These are phyloP conservation scores for Hypothenemus hampei DNA, from an alignment of 1,140 invertebrate genomes.

Conservation along the genomic window DNA sequence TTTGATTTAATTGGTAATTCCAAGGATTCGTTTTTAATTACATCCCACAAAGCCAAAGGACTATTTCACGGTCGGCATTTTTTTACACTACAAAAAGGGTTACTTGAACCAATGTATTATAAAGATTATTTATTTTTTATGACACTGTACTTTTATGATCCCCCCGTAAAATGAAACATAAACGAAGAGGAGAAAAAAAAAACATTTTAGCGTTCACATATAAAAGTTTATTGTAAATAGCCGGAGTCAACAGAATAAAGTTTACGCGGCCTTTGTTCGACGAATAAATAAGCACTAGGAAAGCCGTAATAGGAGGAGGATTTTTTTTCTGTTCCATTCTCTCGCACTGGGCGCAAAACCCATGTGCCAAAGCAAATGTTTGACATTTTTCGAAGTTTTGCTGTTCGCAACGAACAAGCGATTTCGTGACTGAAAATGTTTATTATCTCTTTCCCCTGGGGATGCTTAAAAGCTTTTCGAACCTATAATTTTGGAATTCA, in stretches of 20 bases:
- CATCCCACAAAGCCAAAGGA: too few species aligned
- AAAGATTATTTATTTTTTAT: conserved; percentile 12
- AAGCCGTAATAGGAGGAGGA: too few species aligned
- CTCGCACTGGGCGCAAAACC: conserved; percentile 4
- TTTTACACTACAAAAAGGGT: neutral
- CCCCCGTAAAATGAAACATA: conserved; percentile 10
- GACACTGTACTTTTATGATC: conserved; percentile 15
- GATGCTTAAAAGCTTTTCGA: too few species aligned
- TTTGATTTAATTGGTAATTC: too few species aligned
- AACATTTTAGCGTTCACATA: conserved; percentile 19
- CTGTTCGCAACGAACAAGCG: conserved; percentile 1
- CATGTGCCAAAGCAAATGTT: conserved; percentile 24
- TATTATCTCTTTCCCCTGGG: too few species aligned
- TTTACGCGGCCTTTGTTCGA: conserved; percentile 13
- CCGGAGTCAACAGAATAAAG: conserved; percentile 17
- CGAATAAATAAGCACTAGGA: conserved; percentile 22
- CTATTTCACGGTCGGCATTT: neutral
- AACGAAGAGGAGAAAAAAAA: conserved; percentile 8
- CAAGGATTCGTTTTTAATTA: too few species aligned
- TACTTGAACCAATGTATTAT: neutral
- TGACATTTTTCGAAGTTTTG: conserved; percentile 7
- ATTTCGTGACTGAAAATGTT: conserved; percentile 4
- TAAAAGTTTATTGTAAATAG: conserved; percentile 23
- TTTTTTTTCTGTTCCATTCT: too few species aligned
- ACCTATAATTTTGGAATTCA: too few species aligned